A percentile compares a stretch with the other conserved stretches of the same genome.
These are phyloP conservation scores for Ramphastos sulfuratus DNA, from an alignment of 2,113 vertebrate genomes.

Conservation along the genomic window DNA sequence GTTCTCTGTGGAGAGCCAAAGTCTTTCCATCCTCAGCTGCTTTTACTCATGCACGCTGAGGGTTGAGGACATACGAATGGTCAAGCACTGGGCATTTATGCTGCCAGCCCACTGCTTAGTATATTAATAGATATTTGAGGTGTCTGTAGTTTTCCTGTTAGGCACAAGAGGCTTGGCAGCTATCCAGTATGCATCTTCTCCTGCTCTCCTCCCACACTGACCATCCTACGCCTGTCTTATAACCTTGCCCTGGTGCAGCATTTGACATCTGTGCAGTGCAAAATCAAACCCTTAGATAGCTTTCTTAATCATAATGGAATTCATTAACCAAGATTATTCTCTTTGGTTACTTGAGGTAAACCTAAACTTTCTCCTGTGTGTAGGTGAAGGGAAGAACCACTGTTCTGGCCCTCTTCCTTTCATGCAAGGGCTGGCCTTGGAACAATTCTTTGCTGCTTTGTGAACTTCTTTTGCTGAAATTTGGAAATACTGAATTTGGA, in stretches of 20 bases:
- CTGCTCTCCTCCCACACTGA: background rate
- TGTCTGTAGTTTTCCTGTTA: background rate
- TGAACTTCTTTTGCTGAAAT: background rate
- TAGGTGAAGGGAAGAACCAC: background rate
- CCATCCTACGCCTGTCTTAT: background rate
- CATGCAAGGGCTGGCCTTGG: background rate
- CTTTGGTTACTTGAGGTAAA: background rate
- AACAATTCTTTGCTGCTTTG: background rate
- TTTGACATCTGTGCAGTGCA: background rate
- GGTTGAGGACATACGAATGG: background rate
- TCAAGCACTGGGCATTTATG: background rate
- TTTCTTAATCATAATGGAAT: background rate
- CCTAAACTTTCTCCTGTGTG: background rate
- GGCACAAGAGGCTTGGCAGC: background rate
- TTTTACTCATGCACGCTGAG: background rate
- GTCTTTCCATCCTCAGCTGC: background rate
- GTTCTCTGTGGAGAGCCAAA: background rate
- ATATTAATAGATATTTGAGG: background rate
- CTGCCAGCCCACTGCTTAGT: background rate
- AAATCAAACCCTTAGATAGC: background rate
- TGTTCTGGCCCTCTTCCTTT: background rate
- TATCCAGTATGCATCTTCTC: background rate
- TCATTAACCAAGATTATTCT: background rate
- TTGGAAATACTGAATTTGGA: constrained; percentile 31
- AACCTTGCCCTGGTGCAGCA: background rate